Evolutionary conservation across 2,113 vertebrate species (phyloP).

Genomic region (Vimba vimba): DNA sequence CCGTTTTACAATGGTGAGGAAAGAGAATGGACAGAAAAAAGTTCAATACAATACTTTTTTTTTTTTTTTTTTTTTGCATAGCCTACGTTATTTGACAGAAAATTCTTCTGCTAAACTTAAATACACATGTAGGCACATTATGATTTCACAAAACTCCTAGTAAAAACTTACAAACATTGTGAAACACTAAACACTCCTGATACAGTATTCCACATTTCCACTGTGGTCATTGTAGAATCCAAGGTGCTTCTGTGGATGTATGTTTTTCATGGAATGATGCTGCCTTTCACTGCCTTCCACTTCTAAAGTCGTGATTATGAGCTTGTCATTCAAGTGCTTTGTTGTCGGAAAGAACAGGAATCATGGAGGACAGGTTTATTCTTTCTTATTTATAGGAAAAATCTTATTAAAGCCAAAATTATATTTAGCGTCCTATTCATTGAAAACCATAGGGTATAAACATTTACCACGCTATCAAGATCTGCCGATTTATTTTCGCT

Average conservation of each 20-base stretch:
- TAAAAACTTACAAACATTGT: background rate
- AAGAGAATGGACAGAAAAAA: conserved; percentile 27
- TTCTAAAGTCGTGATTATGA: no score
- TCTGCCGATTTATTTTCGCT: no score
- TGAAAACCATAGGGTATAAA: no score
- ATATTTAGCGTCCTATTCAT: no score
- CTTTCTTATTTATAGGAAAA: no score
- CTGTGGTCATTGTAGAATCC: background rate
- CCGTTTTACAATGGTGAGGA: conserved; percentile 35
- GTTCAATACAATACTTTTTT: background rate
- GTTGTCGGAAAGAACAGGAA: no score
- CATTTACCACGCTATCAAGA: no score
- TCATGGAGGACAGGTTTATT: no score
- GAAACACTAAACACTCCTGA: background rate
- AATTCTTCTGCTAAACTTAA: background rate
- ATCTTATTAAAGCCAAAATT: no score
- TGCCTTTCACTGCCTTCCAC: no score
- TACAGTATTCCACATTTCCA: background rate
- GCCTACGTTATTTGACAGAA: background rate
- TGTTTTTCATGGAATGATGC: background rate
- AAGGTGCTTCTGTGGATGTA: background rate
- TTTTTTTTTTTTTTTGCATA: background rate
- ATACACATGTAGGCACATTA: background rate
- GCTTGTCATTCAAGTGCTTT: no score
- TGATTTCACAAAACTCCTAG: background rate